Evolutionary conservation across 1,140 invertebrate species (phyloP).

Genomic region (Zophobas morio): DNA sequence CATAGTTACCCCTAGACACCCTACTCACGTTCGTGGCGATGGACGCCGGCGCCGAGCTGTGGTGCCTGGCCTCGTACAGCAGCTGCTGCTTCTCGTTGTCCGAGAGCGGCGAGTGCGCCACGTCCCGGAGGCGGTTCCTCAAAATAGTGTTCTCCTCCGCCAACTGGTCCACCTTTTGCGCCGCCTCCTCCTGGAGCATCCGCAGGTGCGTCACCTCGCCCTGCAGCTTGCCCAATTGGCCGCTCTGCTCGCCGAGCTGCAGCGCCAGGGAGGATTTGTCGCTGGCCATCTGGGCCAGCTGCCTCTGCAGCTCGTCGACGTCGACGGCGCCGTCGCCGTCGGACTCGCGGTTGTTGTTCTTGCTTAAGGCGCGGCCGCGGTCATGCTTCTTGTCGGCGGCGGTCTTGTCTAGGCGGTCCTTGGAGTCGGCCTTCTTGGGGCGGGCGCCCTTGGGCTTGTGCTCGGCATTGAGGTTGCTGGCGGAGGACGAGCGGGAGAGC

Average conservation of each 20-base stretch:
- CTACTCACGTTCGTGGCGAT: slow-evolving; percentile 68
- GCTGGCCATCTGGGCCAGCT: slow-evolving; percentile 69
- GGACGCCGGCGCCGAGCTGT: slow-evolving; percentile 76
- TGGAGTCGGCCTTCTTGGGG: slow-evolving; percentile 60
- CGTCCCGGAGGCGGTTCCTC: slow-evolving; percentile 80
- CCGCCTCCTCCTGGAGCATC: slow-evolving; percentile 72
- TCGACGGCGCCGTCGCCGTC: slow-evolving; percentile 62
- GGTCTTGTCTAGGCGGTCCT: slow-evolving; percentile 63
- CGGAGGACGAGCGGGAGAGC: slow-evolving; percentile 63
- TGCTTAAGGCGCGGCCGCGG: slow-evolving; percentile 52
- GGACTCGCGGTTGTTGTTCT: slow-evolving; percentile 49
- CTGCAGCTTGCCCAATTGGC: slow-evolving; percentile 69
- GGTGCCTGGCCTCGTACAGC: slow-evolving; percentile 78
- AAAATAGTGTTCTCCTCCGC: slow-evolving; percentile 83
- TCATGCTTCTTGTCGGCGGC: slow-evolving; percentile 60
- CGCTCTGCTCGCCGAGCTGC: slow-evolving; percentile 70
- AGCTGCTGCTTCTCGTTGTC: slow-evolving; percentile 86
- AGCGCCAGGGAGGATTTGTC: slow-evolving; percentile 71
- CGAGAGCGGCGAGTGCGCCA: slow-evolving; percentile 84
- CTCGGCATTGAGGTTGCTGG: slow-evolving; percentile 62
- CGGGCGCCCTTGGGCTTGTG: slow-evolving; percentile 59
- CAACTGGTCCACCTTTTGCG: slow-evolving; percentile 76
- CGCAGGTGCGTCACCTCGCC: slow-evolving; percentile 70
- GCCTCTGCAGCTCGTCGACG: slow-evolving; percentile 67
- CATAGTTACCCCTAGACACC: slow-evolving; percentile 10